phyloP scores from a whole-genome alignment of 2,113 vertebrate genomes.

The Chitala chitala region DNA sequence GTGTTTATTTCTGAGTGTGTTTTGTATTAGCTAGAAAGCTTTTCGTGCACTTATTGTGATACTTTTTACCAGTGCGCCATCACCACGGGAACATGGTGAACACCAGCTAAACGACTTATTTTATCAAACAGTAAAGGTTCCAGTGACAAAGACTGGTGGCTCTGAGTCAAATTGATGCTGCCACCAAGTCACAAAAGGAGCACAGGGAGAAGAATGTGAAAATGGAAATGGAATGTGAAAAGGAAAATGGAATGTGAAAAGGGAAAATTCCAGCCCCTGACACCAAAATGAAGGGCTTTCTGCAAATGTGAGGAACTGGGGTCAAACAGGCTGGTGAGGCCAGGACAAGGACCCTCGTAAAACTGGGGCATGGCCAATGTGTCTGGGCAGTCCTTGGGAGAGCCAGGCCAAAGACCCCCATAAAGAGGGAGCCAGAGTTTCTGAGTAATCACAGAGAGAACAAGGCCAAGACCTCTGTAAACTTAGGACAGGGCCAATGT shows the following conservation, averaged over 20 bases:
- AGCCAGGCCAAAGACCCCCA: no score
- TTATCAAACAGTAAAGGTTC: not conserved
- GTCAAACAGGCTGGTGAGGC: constrained; percentile 5
- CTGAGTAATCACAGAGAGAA: no score
- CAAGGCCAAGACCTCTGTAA: no score
- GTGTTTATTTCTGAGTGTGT: not conserved
- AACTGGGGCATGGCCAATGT: no score
- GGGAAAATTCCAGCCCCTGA: constrained; percentile 7
- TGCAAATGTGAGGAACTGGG: not conserved
- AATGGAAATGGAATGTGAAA: no score
- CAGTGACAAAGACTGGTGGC: not conserved
- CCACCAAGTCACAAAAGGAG: constrained; percentile 22
- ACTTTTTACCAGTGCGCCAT: not conserved
- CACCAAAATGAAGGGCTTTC: not conserved
- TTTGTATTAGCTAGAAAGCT: not conserved
- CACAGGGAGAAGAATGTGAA: constrained; percentile 2
- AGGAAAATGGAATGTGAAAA: no score
- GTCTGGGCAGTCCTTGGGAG: no score
- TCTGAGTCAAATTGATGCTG: not conserved
- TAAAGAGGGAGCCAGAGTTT: no score
- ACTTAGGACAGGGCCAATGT: no score
- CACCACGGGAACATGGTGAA: not conserved
- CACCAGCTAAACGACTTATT: not conserved
- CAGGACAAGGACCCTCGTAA: no score
- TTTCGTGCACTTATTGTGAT: not conserved